Percentiles rank a stretch among this genome's conserved stretches.
Evolutionary conservation across 2,113 vertebrate species (phyloP).

Genomic region (Pyxicephalus adspersus): DNA sequence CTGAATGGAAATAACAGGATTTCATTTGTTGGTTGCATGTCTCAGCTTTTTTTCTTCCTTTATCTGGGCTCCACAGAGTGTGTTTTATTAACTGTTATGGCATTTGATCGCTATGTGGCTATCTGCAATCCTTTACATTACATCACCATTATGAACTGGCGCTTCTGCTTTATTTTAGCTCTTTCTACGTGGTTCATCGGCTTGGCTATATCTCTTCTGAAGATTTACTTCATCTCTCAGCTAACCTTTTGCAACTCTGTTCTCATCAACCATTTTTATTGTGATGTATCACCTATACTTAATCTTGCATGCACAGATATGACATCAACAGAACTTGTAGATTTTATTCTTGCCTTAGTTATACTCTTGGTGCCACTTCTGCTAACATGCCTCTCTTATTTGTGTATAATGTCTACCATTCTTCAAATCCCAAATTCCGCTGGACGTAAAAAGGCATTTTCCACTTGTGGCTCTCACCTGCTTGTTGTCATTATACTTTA

Average conservation of each 20-base stretch:
- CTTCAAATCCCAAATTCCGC: conserved; percentile 58
- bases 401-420: conserved; percentile 61
- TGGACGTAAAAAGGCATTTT: conserved; percentile 63
- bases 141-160: conserved; percentile 42
- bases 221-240: conserved; percentile 63
- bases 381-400: conserved; percentile 60
- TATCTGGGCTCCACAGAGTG: conserved; percentile 56
- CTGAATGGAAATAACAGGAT: conserved; percentile 35
- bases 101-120: conserved; percentile 61
- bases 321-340: conserved; percentile 56
- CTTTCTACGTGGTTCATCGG: conserved; percentile 56
- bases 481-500: conserved; percentile 63
- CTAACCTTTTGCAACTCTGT: conserved; percentile 62
- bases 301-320: conserved; percentile 64
- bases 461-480: conserved; percentile 64
- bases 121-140: conserved; percentile 59
- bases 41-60: conserved; percentile 62
- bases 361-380: conserved; percentile 63
- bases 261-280: conserved; percentile 67
- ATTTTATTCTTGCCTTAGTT: conserved; percentile 64
- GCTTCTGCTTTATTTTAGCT: conserved; percentile 53
- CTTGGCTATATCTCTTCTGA: conserved; percentile 58
- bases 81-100: conserved; percentile 61
- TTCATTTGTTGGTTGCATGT: conserved; percentile 54
- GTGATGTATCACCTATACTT: conserved; percentile 66